A percentile compares a stretch with the other conserved stretches of the same genome.
phyloP scores from a whole-genome alignment of 2,113 vertebrate species.

The Anarrhichthys ocellatus region DNA sequence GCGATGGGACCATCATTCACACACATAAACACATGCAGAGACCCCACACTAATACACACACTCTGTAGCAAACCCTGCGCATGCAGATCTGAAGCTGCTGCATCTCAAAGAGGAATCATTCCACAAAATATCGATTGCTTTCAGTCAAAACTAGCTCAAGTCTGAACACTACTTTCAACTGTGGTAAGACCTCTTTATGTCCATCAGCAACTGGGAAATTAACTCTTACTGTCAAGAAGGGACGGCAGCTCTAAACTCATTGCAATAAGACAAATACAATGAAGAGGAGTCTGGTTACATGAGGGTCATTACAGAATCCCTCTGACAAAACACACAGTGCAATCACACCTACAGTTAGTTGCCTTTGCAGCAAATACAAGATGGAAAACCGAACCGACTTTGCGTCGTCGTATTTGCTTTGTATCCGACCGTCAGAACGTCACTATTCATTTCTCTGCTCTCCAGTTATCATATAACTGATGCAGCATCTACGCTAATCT shows the following conservation, averaged over 20 bases:
- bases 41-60: neutral
- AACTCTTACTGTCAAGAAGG: neutral
- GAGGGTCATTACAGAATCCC: too few relatives aligned
- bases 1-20: neutral
- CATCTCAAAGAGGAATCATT: neutral
- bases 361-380: too few relatives aligned
- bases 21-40: slow-evolving; percentile 12
- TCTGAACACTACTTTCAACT: neutral
- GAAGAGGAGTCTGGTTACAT: neutral
- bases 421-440: too few relatives aligned
- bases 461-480: too few relatives aligned
- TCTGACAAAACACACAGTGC: neutral
- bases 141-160: neutral
- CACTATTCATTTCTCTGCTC: too few relatives aligned
- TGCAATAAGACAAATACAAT: neutral
- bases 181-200: neutral
- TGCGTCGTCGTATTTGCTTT: too few relatives aligned
- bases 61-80: neutral
- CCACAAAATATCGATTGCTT: neutral
- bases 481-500: too few relatives aligned
- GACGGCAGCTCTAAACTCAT: neutral
- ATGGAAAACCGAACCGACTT: too few relatives aligned
- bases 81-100: slow-evolving; percentile 3
- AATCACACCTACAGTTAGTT: neutral
- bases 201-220: too few relatives aligned